Base-by-base conservation (phyloP, 2,888 invertebrate genomes). In the Cheilosia urbana region DNA sequence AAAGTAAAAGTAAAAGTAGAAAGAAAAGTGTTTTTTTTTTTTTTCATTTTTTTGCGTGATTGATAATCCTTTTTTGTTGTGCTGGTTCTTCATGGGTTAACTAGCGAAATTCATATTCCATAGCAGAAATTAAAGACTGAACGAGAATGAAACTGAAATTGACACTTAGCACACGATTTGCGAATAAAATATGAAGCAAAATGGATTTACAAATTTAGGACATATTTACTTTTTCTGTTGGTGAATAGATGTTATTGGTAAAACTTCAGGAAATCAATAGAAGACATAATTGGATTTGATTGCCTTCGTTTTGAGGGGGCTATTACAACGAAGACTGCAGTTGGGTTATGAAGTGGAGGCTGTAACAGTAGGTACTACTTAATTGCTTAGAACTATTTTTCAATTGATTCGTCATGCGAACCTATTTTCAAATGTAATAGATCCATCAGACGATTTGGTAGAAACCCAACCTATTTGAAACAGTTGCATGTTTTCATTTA, bases 121-220 rank as follows among this genome's bases (percentile, higher is more conserved):
- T 37, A 42, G 19, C 45, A 57, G 34, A 57, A 66, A 30, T 66
- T 57, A 45, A 73, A 47, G 57, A 79, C 63, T 75, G 65, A 75
- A 79, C 55, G 53, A 66, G 49, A 78, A 75, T 71, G 71, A 84
- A 79, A 75, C 81, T 71, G 76, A 76, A 82, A 82, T 63, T 73
- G 83, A 83, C 71, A 79, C 84, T 79, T 71, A 53, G 73, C 84
- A 80, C 80, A 84, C 80, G 65, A 84, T 79, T 71, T 24, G 58
- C 63, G 34, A 65, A 75, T 79, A 78, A 60, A 71, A 78, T 78
- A 65, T 66, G 45, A 53, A 49, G 24, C 53, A 72, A 71, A 76
- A 40, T 66, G 21, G 65, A 42, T 66, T 66, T 42, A 45, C 27
- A 76, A 63, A 63, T 63, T 47, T 77, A 51, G 66, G 72, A 68